phyloP scores from a whole-genome alignment of 2,113 vertebrate genomes.

The Zosterops pallidus region DNA sequence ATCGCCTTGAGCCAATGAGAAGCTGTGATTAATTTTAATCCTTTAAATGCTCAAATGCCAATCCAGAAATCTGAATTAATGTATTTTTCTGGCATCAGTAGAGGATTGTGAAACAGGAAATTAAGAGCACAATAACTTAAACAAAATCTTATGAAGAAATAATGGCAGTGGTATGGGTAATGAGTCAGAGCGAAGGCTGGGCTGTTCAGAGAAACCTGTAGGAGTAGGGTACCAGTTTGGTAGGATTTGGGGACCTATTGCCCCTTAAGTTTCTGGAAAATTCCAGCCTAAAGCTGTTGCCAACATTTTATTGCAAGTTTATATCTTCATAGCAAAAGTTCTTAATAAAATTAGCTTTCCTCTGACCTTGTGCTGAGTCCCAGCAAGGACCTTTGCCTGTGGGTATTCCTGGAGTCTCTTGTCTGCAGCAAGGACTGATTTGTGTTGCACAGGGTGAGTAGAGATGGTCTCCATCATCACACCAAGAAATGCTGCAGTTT shows the following conservation, averaged over 20 bases:
- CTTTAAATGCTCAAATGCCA: constrained; percentile 24
- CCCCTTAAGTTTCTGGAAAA: not conserved
- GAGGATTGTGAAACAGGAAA: constrained; percentile 63
- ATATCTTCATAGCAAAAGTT: not conserved
- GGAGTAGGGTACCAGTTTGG: not conserved
- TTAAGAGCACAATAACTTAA: constrained; percentile 59
- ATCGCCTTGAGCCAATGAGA: not conserved
- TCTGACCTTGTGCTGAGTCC: not conserved
- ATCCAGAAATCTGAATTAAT: constrained; percentile 37
- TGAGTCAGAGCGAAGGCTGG: not conserved
- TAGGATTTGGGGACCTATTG: constrained; percentile 1
- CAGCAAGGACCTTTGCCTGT: not conserved
- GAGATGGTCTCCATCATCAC: not conserved
- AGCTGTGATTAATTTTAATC: constrained; percentile 39
- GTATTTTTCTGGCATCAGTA: constrained; percentile 31
- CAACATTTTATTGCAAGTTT: constrained; percentile 10
- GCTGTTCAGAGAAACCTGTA: not conserved
- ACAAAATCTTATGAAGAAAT: constrained; percentile 57
- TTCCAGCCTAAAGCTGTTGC: not conserved
- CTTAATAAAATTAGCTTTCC: constrained; percentile 10
- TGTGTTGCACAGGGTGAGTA: not conserved
- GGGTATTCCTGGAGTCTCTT: not conserved
- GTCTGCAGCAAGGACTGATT: not conserved
- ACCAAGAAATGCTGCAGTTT: not conserved
- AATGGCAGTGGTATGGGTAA: not conserved